Percentiles rank a stretch among this genome's conserved stretches.
Conservation (phyloP, 2,888 invertebrate genomes). For the Orthosia gracilis region DNA sequence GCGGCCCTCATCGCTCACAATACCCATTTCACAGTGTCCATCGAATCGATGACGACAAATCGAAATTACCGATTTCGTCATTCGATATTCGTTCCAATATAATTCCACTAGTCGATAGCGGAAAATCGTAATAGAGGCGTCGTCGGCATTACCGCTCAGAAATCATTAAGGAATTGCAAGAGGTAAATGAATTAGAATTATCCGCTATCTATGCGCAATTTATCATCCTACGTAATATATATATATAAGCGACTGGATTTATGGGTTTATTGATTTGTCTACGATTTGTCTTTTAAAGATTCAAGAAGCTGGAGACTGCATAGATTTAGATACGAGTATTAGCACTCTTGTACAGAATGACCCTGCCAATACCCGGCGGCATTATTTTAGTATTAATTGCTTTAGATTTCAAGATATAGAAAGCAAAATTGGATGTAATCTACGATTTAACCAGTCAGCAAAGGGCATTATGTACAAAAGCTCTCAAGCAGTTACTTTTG, state of each 20-base stretch:
- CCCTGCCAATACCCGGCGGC: neutral
- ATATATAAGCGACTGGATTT: constrained; percentile 45
- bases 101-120: constrained; percentile 81
- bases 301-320: constrained; percentile 5
- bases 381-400: neutral
- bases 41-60: constrained; percentile 81
- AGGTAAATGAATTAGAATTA: constrained; percentile 74
- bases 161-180: constrained; percentile 73
- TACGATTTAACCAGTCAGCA: neutral
- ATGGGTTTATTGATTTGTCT: constrained; percentile 26
- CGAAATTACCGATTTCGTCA: constrained; percentile 86
- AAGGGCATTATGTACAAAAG: constrained; percentile 10
- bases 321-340: constrained; percentile 18
- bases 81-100: constrained; percentile 88
- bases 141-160: constrained; percentile 67
- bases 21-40: constrained; percentile 82
- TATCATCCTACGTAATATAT: constrained; percentile 45
- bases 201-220: constrained; percentile 57
- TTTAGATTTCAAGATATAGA: neutral
- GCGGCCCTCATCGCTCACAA: constrained; percentile 83
- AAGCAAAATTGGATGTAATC: no score
- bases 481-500: constrained; percentile 56
- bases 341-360: constrained; percentile 30
- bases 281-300: constrained; percentile 15
- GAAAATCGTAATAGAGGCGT: constrained; percentile 75